Percentiles rank a stretch among this genome's conserved stretches.
These are phyloP conservation scores for Hirundichthys speculiger DNA, from an alignment of 2,113 vertebrate species.

Conservation along the genomic window DNA sequence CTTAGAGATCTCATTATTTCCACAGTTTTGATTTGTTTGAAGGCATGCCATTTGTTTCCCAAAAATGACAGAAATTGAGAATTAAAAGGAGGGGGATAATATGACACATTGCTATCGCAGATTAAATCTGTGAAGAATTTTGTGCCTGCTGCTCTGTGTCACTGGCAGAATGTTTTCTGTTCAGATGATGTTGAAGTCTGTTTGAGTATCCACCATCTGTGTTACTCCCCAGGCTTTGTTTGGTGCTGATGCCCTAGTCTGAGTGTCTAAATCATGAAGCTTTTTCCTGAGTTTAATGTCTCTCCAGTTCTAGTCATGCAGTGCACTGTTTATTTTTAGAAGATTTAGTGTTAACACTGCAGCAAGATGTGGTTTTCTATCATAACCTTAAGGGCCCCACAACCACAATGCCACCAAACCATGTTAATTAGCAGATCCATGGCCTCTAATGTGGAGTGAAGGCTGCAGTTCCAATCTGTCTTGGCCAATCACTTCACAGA, in stretches of 20 bases:
- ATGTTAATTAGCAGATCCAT: constrained; percentile 65
- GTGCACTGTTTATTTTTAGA: constrained; percentile 39
- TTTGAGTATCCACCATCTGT: constrained; percentile 52
- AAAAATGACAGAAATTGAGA: constrained; percentile 37
- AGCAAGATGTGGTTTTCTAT: constrained; percentile 39
- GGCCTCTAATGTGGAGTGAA: constrained; percentile 70
- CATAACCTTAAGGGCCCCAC: constrained; percentile 41
- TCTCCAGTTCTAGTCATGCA: constrained; percentile 13
- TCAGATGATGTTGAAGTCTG: constrained; percentile 28
- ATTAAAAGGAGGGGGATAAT: constrained; percentile 39
- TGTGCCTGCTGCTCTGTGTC: constrained; percentile 4
- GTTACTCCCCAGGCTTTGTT: constrained; percentile 38
- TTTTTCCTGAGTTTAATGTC: constrained; percentile 47
- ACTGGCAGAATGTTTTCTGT: constrained; percentile 29
- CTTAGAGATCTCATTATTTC: constrained; percentile 69
- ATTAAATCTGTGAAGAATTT: constrained; percentile 43
- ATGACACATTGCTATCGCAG: constrained; percentile 31
- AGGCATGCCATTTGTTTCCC: constrained; percentile 40
- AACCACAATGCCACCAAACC: constrained; percentile 53
- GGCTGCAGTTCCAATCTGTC: constrained; percentile 71
- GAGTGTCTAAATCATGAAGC: constrained; percentile 22
- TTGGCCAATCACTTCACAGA: constrained; percentile 67
- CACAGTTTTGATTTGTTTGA: constrained; percentile 51
- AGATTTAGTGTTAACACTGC: constrained; percentile 35
- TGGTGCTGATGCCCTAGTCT: constrained; percentile 13